These are phyloP conservation scores for Isaurus tuberculatus DNA, from an alignment of 92 coral and sea anemone genomes.

Conservation along the genomic window DNA sequence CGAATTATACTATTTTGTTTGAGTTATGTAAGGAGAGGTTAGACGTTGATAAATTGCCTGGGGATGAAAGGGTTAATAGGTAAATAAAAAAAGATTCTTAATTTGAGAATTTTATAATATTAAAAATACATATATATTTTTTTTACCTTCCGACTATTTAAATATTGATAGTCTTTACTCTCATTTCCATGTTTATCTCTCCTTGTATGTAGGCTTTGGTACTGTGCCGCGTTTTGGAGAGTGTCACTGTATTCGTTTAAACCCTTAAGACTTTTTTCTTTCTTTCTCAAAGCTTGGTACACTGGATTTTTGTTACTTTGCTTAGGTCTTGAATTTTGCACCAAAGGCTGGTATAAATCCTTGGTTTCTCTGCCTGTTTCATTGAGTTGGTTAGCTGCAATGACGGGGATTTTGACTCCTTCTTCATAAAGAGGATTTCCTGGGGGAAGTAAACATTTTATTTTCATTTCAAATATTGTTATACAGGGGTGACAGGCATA, in stretches of 20 bases:
- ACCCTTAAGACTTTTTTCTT: constrained; percentile 7
- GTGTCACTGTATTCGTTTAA: not conserved
- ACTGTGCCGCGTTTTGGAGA: not conserved
- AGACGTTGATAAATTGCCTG: no score
- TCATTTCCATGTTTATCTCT: not conserved
- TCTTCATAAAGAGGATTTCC: constrained; percentile 28
- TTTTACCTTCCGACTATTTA: constrained; percentile 18
- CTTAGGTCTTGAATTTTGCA: constrained; percentile 7
- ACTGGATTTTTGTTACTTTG: not conserved
- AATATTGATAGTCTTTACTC: constrained; percentile 16
- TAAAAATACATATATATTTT: not conserved
- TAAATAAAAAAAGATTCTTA: no score
- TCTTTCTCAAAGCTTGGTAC: constrained; percentile 26
- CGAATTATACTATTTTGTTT: no score
- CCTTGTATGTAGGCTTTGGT: constrained; percentile 25
- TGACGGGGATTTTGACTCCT: constrained; percentile 3
- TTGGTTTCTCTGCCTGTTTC: not conserved
- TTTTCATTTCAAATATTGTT: no score
- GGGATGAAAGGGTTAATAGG: no score
- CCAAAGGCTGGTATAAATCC: constrained; percentile 17
- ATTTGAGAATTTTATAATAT: no score
- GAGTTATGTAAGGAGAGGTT: no score
- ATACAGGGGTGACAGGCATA: no score
- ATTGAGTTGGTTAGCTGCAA: not conserved
- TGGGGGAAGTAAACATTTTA: not conserved